Base-by-base conservation (phyloP, 2,888 invertebrate genomes). In the Atrina japonica region DNA sequence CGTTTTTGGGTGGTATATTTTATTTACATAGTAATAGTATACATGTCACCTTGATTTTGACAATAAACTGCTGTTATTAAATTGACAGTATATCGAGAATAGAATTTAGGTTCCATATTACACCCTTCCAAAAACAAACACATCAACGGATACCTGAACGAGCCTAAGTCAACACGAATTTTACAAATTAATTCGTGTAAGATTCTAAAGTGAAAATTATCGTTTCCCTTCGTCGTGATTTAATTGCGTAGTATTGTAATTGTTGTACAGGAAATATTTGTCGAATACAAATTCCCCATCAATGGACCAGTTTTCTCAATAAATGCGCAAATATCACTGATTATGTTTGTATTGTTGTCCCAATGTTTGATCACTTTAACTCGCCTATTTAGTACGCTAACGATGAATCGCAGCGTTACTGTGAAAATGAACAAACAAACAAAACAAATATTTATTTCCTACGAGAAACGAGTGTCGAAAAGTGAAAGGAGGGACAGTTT, bases 251-350 rank as follows among this genome's bases (percentile, higher is more conserved):
- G 63, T 43, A 55, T 29, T 63, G 30, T 41, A 56, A 30, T 43
- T 29, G 58, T 25, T 45, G 21, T 45, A 66, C 45, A 47, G 70
- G 65, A 66, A 65, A 59, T 70, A 70, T 71, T 71, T 71, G 66
- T 30, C 66, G 29, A 50, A 60, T 63, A 56, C 67, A 72, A 72
- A 72, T 67, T 72, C 63, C 45, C 56, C 18, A 27, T 29, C 52
- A 45, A 63, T 53, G 29, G 52, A 52, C 55, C 41, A 49, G 40
- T 61, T 58, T 67, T 53, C 50, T 43, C 47, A 64, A 49, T 43
- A 53, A 45, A 67, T 45, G 67, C 16, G 52, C 45, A 52, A 35
- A 45, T 59, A 41, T 49, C 23, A 35, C 23, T 30, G 29, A 27
- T 43, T 23, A 23, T 72, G 43, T 72, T 72, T 60, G 52, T 66